Evolutionary conservation across 2,113 vertebrate species (phyloP), one percentile per base, ranked within the genome.

Genomic region (Trogon melanurus): DNA sequence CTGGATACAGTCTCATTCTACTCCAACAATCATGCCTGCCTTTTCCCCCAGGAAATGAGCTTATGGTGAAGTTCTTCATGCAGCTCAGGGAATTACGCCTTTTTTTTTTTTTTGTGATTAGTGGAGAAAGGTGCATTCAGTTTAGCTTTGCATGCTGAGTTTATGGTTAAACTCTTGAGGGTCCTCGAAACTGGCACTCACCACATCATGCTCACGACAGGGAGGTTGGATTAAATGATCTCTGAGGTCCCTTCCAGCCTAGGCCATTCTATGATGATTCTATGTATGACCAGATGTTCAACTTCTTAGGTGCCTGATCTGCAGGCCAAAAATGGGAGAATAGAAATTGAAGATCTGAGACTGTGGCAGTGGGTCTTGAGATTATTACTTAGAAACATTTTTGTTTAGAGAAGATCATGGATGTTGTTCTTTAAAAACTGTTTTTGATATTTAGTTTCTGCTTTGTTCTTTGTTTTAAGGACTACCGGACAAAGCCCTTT

Each of bases 401-500:
- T 6, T 65, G 66, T 38, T 72, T 48, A 23, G 62, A 71, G 79
- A 70, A 32, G 21, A 13, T 32, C 8, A 3, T 3, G 48, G 85
- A 30, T 86, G 21, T 34, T 75, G 11, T 2, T 73, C 23, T n/a
- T 45, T 74, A 34, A 17, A 34, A 74, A 2, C 16, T 16, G 51
- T 45, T 74, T 82, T 67, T 53, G 71, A 8, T 94, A 65, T 72
- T 96, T 17, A 95, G 80, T 84, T 38, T 95, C 78, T 95, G 86
- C 86, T 98, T 69, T 97, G 94, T 96, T 97, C 94, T 97, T 89
- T 96, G 80, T 93, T 96, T 96, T 26, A 97, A 99, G 99, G 99
- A 99, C 93, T 99, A 99, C 97, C 98, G 99, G 96, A 99, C 99
- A 95, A 99, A 99, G 97, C 99, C 99, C 81, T 99, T 99, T 97